Conservation (phyloP, 2,113 vertebrate species). For the Acrocephalus arundinaceus region DNA sequence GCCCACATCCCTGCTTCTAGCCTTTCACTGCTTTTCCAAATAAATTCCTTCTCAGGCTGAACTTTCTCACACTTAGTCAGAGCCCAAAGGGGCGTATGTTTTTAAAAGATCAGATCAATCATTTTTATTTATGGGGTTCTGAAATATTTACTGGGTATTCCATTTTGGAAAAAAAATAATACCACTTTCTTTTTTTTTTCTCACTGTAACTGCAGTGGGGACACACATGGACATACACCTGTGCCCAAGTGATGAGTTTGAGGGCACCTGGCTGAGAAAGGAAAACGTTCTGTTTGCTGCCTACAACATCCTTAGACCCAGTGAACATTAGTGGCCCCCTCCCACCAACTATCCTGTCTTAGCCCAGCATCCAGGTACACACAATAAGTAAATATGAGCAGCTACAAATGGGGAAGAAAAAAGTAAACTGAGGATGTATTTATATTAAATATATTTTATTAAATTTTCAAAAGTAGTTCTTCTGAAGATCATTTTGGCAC, state of each 20-base stretch:
- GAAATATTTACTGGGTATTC: slow-evolving; percentile 15
- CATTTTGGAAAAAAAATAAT: background rate
- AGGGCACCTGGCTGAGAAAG: background rate
- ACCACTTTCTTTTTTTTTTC: background rate
- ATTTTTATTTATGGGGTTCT: slow-evolving; percentile 4
- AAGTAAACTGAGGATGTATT: background rate
- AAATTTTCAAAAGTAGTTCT: background rate
- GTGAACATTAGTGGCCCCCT: too few species aligned
- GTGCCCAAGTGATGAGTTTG: background rate
- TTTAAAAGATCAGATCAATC: slow-evolving; percentile 17
- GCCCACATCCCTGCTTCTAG: slow-evolving; percentile 7
- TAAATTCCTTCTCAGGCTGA: background rate
- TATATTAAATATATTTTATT: background rate
- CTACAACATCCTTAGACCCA: background rate
- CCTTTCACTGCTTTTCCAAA: slow-evolving; percentile 9
- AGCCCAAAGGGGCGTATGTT: slow-evolving; percentile 3
- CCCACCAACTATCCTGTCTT: background rate
- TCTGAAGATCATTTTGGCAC: background rate
- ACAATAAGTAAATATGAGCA: background rate
- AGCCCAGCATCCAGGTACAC: background rate
- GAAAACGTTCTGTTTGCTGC: background rate
- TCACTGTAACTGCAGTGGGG: background rate
- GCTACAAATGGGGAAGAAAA: background rate
- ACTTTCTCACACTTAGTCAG: slow-evolving; percentile 46
- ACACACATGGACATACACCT: background rate